Conservation (phyloP, 92 coral and sea anemone genomes). For the Plumapathes pennacea region DNA sequence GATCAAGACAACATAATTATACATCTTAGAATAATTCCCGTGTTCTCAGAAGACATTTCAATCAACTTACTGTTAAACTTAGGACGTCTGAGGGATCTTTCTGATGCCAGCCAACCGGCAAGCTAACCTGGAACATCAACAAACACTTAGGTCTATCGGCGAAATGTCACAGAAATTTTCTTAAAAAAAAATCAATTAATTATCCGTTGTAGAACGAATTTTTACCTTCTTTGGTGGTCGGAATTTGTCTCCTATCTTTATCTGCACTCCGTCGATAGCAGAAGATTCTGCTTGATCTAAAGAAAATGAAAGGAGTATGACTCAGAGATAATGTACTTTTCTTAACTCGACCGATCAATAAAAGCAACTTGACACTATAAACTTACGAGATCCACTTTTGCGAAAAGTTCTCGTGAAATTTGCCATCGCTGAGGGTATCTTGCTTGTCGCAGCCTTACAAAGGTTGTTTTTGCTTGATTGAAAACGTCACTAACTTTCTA, state of each 20-base stretch:
- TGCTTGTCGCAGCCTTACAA: neutral
- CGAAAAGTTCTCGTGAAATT: slow-evolving; percentile 64
- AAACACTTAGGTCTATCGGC: neutral
- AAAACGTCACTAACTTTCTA: neutral
- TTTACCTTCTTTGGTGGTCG: slow-evolving; percentile 92
- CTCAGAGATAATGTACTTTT: neutral
- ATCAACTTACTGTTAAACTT: slow-evolving; percentile 81
- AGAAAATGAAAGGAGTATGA: neutral
- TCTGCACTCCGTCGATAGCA: slow-evolving; percentile 86
- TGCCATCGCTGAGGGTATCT: slow-evolving; percentile 14
- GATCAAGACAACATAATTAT: neutral
- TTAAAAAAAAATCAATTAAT: neutral
- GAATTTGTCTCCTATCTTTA: slow-evolving; percentile 87
- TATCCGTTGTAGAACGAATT: neutral
- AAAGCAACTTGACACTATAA: neutral
- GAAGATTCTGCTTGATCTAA: slow-evolving; percentile 84
- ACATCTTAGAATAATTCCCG: neutral
- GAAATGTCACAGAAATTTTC: neutral
- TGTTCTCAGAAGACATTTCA: no score
- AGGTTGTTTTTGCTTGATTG: neutral
- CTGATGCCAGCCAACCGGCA: slow-evolving; percentile 95
- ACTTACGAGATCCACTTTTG: slow-evolving; percentile 74
- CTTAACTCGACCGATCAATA: neutral
- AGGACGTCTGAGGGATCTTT: slow-evolving; percentile 86
- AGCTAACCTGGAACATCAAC: slow-evolving; percentile 62